Percentiles rank a stretch among this genome's conserved stretches.
These are phyloP conservation scores for Torymus aiolomorphi DNA, from an alignment of 2,888 invertebrate genomes.

Conservation along the genomic window DNA sequence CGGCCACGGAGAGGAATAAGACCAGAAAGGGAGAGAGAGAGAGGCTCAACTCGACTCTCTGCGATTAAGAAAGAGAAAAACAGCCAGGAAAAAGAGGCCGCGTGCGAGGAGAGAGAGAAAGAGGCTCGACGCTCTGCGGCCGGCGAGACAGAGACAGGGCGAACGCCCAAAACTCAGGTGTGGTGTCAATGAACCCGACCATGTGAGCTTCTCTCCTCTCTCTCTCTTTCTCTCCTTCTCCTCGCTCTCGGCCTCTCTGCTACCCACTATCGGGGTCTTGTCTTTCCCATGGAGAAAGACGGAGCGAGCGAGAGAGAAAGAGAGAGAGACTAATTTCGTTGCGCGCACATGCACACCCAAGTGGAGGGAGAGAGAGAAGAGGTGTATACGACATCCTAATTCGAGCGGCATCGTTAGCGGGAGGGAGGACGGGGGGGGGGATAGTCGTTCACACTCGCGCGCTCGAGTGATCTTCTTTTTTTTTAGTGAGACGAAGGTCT, in stretches of 20 bases:
- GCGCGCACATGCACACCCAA: neutral
- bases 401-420: neutral
- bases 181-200: conserved; percentile 75
- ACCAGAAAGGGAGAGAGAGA: conserved; percentile 17
- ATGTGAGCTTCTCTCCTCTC: conserved; percentile 64
- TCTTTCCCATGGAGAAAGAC: conserved; percentile 73
- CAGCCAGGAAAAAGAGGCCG: conserved; percentile 50
- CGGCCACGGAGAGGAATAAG: conserved; percentile 46
- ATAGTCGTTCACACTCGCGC: too few relatives aligned
- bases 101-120: conserved; percentile 65
- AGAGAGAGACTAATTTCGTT: conserved; percentile 74
- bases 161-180: conserved; percentile 74
- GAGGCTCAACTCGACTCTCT: neutral
- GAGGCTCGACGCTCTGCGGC: conserved; percentile 57
- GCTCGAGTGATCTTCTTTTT: too few relatives aligned
- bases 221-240: conserved; percentile 4
- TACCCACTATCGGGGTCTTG: conserved; percentile 75
- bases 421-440: too few relatives aligned
- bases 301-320: too few relatives aligned
- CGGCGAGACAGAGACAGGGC: conserved; percentile 67
- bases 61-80: conserved; percentile 53
- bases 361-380: neutral
- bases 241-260: conserved; percentile 26
- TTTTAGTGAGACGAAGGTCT: too few relatives aligned
- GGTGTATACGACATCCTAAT: conserved; percentile 29